These are phyloP conservation scores for Cerastis leucographa DNA, from an alignment of 2,888 invertebrate species.

Conservation along the genomic window DNA sequence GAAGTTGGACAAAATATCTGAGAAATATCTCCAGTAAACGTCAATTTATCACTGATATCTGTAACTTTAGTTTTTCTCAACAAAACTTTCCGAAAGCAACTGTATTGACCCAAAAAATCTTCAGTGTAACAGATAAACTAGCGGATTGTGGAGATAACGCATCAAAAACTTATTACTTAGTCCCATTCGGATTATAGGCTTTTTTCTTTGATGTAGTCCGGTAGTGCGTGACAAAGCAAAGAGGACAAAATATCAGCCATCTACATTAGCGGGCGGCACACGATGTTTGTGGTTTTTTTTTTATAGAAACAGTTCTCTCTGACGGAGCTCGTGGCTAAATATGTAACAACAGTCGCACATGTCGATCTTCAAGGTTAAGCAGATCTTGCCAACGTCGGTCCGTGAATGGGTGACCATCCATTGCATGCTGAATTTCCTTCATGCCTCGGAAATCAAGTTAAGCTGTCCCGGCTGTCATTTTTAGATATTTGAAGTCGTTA, in stretches of 20 bases:
- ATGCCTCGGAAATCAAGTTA: neutral
- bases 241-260: slow-evolving; percentile 70
- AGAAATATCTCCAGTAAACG: slow-evolving; percentile 43
- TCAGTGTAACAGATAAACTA: slow-evolving; percentile 64
- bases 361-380: neutral
- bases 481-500: neutral
- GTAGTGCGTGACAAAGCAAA: slow-evolving; percentile 71
- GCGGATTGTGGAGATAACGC: slow-evolving; percentile 70
- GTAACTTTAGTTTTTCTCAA: slow-evolving; percentile 51
- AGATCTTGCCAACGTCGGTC: neutral
- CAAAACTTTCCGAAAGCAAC: slow-evolving; percentile 51
- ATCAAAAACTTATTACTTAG: slow-evolving; percentile 80
- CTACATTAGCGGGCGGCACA: slow-evolving; percentile 62
- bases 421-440: neutral
- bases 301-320: slow-evolving; percentile 57
- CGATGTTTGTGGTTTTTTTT: slow-evolving; percentile 60
- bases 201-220: slow-evolving; percentile 76
- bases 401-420: neutral
- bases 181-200: slow-evolving; percentile 73
- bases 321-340: slow-evolving; percentile 3
- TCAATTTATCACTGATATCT: slow-evolving; percentile 47
- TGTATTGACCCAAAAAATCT: slow-evolving; percentile 61
- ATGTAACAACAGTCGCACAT: neutral
- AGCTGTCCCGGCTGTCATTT: neutral
- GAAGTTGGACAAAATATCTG: slow-evolving; percentile 25